phyloP scores from a whole-genome alignment of 2,113 vertebrate genomes.

The Oriolus oriolus region DNA sequence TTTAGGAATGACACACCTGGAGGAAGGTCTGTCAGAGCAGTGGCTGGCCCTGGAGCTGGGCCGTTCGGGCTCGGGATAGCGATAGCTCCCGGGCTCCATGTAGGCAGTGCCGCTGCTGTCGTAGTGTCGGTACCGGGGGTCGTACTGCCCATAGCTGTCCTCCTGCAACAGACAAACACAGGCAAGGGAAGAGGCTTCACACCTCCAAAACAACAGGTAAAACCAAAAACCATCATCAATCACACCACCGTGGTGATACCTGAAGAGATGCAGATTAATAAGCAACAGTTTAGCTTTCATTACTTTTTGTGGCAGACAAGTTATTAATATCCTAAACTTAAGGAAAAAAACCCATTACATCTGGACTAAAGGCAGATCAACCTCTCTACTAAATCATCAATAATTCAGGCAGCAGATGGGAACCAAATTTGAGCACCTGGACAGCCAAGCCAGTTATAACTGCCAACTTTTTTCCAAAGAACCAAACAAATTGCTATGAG shows the following conservation, averaged over 20 bases:
- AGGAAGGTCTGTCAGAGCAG: conserved; percentile 86
- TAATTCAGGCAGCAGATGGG: neutral
- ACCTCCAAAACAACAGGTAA: neutral
- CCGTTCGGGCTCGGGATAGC: conserved; percentile 77
- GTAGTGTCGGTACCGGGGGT: conserved; percentile 79
- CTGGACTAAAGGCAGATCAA: neutral
- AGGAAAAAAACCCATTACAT: neutral
- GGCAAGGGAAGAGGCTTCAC: neutral
- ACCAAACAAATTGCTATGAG: neutral
- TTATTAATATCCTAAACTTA: neutral
- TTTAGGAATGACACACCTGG: conserved; percentile 72
- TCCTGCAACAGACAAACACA: conserved; percentile 55
- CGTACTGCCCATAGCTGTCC: conserved; percentile 77
- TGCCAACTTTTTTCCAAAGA: neutral
- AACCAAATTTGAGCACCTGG: neutral
- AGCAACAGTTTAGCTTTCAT: neutral
- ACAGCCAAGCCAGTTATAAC: neutral
- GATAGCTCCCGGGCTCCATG: conserved; percentile 72
- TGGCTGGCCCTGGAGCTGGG: conserved; percentile 90
- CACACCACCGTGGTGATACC: fast-evolving
- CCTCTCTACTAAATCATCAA: neutral
- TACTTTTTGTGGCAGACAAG: neutral
- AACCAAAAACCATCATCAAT: neutral
- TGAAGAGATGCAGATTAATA: neutral
- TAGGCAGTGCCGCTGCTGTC: conserved; percentile 69